A percentile compares a stretch with the other conserved stretches of the same genome.
These are phyloP conservation scores for Porphyrio hochstetteri DNA, from an alignment of 2,113 vertebrate genomes.

Conservation along the genomic window DNA sequence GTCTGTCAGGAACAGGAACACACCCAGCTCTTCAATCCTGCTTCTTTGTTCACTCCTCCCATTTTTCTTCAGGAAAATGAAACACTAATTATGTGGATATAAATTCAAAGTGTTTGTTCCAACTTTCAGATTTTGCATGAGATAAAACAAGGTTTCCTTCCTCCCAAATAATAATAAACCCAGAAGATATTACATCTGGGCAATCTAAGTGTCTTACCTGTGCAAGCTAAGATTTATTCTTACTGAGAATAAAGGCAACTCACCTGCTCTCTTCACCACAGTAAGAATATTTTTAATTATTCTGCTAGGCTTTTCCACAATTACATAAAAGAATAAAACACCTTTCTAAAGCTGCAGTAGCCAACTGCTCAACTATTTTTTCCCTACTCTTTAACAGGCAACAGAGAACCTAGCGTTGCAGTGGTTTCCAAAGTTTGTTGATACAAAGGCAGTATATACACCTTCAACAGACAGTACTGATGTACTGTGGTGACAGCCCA, in stretches of 20 bases:
- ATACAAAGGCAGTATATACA: not conserved
- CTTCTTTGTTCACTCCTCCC: not conserved
- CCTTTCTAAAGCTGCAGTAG: not conserved
- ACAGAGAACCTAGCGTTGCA: not conserved
- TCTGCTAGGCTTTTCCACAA: not conserved
- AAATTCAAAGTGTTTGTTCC: not conserved
- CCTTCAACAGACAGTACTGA: not conserved
- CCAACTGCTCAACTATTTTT: not conserved
- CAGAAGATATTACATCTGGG: not conserved
- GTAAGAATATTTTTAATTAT: not conserved
- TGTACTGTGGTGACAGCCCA: not conserved
- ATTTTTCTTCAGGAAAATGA: not conserved
- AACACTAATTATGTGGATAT: not conserved
- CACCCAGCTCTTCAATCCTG: not conserved
- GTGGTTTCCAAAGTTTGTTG: fast-evolving
- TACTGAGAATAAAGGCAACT: not conserved
- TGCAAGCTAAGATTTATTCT: not conserved
- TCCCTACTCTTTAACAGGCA: not conserved
- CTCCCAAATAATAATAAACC: not conserved
- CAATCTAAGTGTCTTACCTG: not conserved
- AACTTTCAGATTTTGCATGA: not conserved
- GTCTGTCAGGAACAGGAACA: not conserved
- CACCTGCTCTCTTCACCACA: not conserved
- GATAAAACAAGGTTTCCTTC: not conserved
- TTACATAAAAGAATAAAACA: not conserved